These are phyloP conservation scores for Petrocephalus sullivani DNA, from an alignment of 2,797 vertebrate species.

Conservation along the genomic window DNA sequence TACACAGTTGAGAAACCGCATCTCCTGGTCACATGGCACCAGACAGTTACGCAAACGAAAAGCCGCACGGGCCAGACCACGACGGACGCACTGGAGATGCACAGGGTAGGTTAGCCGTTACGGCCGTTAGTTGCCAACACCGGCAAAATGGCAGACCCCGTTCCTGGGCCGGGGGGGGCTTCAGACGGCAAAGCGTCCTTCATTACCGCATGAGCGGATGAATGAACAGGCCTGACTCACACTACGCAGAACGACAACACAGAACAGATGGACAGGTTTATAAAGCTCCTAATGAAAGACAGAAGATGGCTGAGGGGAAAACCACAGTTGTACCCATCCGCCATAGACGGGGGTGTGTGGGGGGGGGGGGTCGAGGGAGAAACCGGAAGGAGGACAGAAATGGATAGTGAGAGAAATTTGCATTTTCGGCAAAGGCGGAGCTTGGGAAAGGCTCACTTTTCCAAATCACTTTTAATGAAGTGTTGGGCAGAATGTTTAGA, in stretches of 20 bases:
- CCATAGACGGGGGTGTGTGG: neutral
- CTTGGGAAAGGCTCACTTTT: neutral
- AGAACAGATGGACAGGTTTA: neutral
- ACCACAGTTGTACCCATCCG: neutral
- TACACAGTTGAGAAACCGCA: neutral
- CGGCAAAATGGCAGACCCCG: no score
- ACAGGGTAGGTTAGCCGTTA: neutral
- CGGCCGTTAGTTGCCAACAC: neutral
- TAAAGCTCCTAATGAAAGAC: neutral
- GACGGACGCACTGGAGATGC: neutral
- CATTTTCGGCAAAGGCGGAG: neutral
- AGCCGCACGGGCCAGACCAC: neutral
- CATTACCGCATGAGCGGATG: neutral
- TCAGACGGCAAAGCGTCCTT: neutral
- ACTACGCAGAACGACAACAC: neutral
- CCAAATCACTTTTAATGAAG: conserved; percentile 13
- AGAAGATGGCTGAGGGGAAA: neutral
- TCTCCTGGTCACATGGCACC: neutral
- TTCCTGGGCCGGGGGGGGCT: no score
- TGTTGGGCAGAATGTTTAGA: neutral
- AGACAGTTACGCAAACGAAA: neutral
- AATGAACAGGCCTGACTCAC: conserved; percentile 11
- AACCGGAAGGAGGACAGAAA: neutral
- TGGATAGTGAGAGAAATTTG: neutral
- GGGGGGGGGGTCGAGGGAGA: neutral